phyloP scores from a whole-genome alignment of 2,797 vertebrate genomes.

The Threskiornis aethiopicus region DNA sequence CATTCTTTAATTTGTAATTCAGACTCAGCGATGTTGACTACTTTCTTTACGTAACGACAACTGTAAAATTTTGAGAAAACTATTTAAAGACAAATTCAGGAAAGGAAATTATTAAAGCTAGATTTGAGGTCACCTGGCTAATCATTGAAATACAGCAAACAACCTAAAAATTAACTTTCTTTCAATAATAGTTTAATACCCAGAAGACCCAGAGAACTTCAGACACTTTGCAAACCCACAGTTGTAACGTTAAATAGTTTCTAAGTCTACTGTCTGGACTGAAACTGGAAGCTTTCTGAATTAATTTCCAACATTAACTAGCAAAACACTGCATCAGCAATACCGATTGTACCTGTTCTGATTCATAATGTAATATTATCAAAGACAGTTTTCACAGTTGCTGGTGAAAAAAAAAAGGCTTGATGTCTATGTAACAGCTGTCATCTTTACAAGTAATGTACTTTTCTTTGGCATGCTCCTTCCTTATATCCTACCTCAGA shows the following conservation, averaged over 20 bases:
- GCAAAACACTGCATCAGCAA: not conserved
- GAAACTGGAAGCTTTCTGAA: not conserved
- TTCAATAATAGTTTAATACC: not conserved
- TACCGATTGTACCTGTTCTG: not conserved
- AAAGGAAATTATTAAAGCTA: not conserved
- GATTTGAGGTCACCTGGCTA: not conserved
- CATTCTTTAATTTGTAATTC: not conserved
- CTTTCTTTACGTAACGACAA: not conserved
- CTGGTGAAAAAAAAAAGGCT: not conserved
- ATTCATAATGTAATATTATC: not conserved
- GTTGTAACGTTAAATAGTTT: not conserved
- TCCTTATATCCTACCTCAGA: not conserved
- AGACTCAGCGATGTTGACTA: not conserved
- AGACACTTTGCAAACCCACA: not conserved
- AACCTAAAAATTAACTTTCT: not conserved
- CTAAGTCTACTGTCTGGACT: not conserved
- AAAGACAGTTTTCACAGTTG: not conserved
- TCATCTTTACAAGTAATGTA: not conserved
- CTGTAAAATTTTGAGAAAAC: not conserved
- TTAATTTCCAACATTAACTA: not conserved
- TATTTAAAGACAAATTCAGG: not conserved
- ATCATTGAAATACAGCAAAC: not conserved
- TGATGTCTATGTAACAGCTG: not conserved
- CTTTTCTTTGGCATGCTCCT: not conserved
- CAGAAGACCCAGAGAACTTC: not conserved